phyloP scores from a whole-genome alignment of 2,797 vertebrate genomes.

The Microcaecilia unicolor region DNA sequence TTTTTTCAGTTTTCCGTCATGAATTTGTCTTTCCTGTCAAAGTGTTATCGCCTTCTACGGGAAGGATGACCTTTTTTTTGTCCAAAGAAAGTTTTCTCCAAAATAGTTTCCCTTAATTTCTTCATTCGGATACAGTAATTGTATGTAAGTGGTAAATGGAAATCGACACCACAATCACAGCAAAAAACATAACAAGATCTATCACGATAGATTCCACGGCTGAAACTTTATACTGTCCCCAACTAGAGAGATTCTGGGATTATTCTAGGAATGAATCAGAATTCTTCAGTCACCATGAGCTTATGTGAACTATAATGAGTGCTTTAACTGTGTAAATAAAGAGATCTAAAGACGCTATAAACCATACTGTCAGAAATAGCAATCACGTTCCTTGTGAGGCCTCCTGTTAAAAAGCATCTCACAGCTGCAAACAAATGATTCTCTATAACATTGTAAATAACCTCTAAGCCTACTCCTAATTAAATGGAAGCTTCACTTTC shows the following conservation, averaged over 20 bases:
- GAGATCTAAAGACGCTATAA: conserved; percentile 59
- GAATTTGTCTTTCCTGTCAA: too few relatives aligned
- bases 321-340: conserved; percentile 56
- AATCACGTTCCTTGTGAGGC: conserved; percentile 38
- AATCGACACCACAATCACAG: too few relatives aligned
- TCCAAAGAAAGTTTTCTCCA: too few relatives aligned
- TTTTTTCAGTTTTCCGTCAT: too few relatives aligned
- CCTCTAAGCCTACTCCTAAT: conserved; percentile 56
- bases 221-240: conserved; percentile 35
- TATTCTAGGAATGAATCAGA: conserved; percentile 48
- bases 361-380: conserved; percentile 42
- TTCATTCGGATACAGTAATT: too few relatives aligned
- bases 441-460: conserved; percentile 55
- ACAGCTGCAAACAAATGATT: conserved; percentile 57
- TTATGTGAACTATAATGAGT: conserved; percentile 43
- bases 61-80: too few relatives aligned
- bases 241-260: conserved; percentile 34
- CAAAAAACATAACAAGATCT: conserved; percentile 23
- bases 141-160: too few relatives aligned
- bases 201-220: conserved; percentile 29
- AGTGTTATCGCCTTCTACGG: too few relatives aligned
- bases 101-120: too few relatives aligned
- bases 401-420: conserved; percentile 31
- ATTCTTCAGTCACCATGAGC: conserved; percentile 38
- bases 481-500: conserved; percentile 44